Evolutionary conservation across 2,113 vertebrate genomes (phyloP), one percentile per base, ranked within the genome.

Genomic region (Urocitellus parryii): DNA sequence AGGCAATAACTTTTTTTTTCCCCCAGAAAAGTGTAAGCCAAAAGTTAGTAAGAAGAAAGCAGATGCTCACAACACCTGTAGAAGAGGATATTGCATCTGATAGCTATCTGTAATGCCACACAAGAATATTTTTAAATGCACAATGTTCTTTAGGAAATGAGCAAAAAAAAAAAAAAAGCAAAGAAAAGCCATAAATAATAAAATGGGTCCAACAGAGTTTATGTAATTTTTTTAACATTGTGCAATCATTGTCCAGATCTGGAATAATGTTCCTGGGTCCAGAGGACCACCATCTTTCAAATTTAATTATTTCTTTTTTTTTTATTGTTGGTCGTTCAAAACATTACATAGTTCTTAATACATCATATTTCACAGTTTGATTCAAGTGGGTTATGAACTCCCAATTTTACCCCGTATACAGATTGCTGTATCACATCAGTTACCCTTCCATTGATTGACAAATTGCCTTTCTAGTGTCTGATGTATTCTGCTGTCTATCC

Each of bases 141-240:
- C 76, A 4, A 61, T 91, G 8, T 70, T 86, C 20, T 91, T 63
- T 85, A 18, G 8, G 2, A 63, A 78, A 83, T 34, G 68, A 79
- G 42, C 86, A 51, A 90, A 45, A 51, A 65, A 58, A 39, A 42
- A 42, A 42, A 39, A 39, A 42, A 42, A 45, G 1, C 2, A 92
- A 96, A 90, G 42, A 72, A 85, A 95, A 82, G 1, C 42, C 5
- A 78, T 77, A 65, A 56, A 53, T 58, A 86, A 96, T 78, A 70
- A 81, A 58, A 58, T 58, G 56, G 56, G 29, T 0, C 25, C 1
- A 39, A 73, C 3, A 51, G 34, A 56, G 73, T 74, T 65, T 82
- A 76, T 74, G 2, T 56, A 85, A 74, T 83, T 94, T 97, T 3
- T 73, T 39, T 70, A 86, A 45, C 7, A 56, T 85, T 73, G 25